Conservation (phyloP, 2,797 vertebrate genomes). For the Argentina silus region DNA sequence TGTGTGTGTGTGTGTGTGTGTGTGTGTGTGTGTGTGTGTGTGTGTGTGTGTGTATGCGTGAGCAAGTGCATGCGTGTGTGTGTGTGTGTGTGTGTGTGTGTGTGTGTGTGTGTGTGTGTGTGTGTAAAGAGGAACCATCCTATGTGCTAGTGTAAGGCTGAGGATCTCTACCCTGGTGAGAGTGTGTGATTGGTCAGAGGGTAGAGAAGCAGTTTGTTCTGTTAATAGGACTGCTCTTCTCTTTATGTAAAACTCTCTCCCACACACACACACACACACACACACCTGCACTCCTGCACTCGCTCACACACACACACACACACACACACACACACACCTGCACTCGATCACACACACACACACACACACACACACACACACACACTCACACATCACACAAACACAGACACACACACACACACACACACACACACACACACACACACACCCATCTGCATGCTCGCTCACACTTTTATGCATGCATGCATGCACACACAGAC, state of each 20-base stretch:
- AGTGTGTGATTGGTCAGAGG: conserved; percentile 55
- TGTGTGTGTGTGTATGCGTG: conserved; percentile 13
- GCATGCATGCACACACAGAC: conserved; percentile 55
- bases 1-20: conserved; percentile 54
- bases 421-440: conserved; percentile 22
- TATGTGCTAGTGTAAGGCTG: conserved; percentile 26
- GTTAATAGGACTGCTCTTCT: conserved; percentile 49
- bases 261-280: conserved; percentile 18
- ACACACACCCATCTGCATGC: background rate
- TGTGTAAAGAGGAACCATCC: conserved; percentile 37
- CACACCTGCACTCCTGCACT: too few relatives aligned
- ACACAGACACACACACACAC: conserved; percentile 6
- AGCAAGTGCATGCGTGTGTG: conserved; percentile 18
- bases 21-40: conserved; percentile 22
- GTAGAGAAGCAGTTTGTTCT: conserved; percentile 77
- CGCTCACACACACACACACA: background rate
- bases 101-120: conserved; percentile 20
- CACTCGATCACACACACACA: conserved; percentile 40
- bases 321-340: conserved; percentile 28
- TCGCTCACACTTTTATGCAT: too few relatives aligned
- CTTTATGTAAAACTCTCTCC: conserved; percentile 51
- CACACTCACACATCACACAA: background rate
- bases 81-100: conserved; percentile 2
- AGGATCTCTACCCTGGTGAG: conserved; percentile 40
- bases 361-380: background rate